A percentile compares a stretch with the other conserved stretches of the same genome.
Conservation (phyloP, 2,113 vertebrate species). For the Alectura lathami region DNA sequence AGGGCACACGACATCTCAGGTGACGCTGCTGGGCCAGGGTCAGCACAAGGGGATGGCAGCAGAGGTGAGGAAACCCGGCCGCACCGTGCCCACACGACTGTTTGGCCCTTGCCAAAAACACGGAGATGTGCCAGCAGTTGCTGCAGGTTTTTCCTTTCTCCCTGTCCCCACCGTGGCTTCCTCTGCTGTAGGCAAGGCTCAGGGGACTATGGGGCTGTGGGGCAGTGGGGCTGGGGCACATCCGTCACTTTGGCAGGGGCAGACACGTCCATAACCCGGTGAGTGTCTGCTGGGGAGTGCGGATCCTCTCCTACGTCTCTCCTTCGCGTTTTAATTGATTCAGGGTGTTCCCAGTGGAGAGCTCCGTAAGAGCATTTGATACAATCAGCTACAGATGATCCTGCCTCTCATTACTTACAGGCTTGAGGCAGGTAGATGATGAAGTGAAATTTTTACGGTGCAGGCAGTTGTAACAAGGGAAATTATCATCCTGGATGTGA, state of each 20-base stretch:
- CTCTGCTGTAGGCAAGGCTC: not conserved
- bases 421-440: conserved; percentile 60
- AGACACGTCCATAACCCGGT: not conserved
- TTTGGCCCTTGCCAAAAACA: not conserved
- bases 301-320: conserved; percentile 17
- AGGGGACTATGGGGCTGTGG: not conserved
- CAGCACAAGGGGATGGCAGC: not conserved
- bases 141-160: not conserved
- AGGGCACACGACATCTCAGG: accelerated
- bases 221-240: not conserved
- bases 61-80: not conserved
- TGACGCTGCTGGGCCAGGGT: accelerated
- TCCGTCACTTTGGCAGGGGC: not conserved
- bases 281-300: not conserved
- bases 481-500: conserved; percentile 58
- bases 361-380: conserved; percentile 44
- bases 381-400: conserved; percentile 27
- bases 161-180: not conserved
- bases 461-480: conserved; percentile 59
- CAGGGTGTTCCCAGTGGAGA: conserved; percentile 55
- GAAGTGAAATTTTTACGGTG: conserved; percentile 58
- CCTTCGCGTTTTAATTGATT: conserved; percentile 57
- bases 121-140: not conserved
- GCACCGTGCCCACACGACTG: not conserved
- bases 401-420: conserved; percentile 52